Evolutionary conservation across 2,797 vertebrate species (phyloP).

Genomic region (Sphaeramia orbicularis): DNA sequence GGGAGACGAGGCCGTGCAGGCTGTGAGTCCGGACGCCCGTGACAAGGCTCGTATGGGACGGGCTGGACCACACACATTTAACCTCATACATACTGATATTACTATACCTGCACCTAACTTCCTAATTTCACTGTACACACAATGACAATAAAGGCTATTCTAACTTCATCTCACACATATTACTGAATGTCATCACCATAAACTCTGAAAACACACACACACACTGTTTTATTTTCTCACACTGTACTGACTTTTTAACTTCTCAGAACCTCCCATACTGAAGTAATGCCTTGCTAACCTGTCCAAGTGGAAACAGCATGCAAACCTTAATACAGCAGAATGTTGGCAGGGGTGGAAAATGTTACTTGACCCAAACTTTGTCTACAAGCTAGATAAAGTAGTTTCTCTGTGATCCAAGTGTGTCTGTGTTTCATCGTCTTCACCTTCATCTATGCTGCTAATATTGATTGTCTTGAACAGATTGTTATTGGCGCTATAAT

Average conservation of each 20-base stretch:
- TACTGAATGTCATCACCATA: slow-evolving; percentile 16
- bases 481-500: slow-evolving; percentile 99
- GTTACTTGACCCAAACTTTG: slow-evolving; percentile 32
- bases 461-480: slow-evolving; percentile 85
- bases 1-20: slow-evolving; percentile 99
- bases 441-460: slow-evolving; percentile 69
- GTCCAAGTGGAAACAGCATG: slow-evolving; percentile 59
- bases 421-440: slow-evolving; percentile 34
- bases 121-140: slow-evolving; percentile 6
- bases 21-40: slow-evolving; percentile 94
- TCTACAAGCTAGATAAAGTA: slow-evolving; percentile 27
- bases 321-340: slow-evolving; percentile 39
- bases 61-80: slow-evolving; percentile 79
- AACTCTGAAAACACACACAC: slow-evolving; percentile 3
- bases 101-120: slow-evolving; percentile 46
- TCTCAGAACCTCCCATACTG: slow-evolving; percentile 72
- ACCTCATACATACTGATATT: slow-evolving; percentile 54
- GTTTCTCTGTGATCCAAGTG: slow-evolving; percentile 25
- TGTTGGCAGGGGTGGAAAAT: slow-evolving; percentile 30
- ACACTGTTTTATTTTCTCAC: slow-evolving; percentile 20
- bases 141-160: neutral
- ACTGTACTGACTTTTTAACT: slow-evolving; percentile 42
- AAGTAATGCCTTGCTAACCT: slow-evolving; percentile 67
- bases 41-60: slow-evolving; percentile 91
- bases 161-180: slow-evolving; percentile 27